Conservation (phyloP, 2,888 invertebrate species). For the Cetonia aurata region DNA sequence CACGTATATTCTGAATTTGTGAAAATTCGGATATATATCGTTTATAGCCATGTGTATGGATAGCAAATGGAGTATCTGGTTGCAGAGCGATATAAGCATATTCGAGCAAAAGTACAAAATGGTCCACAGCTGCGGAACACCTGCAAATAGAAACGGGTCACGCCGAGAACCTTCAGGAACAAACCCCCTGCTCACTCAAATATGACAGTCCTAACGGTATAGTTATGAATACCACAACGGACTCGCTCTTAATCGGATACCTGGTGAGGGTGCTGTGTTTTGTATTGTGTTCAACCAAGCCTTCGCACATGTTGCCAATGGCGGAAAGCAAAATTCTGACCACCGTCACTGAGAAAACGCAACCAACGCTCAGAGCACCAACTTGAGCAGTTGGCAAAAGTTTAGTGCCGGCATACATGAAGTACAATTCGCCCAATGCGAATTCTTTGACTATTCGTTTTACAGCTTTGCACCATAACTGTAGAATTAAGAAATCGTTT, state of each 20-base stretch:
- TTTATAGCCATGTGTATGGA: conserved; percentile 44
- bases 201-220: conserved; percentile 37
- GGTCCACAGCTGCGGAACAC: conserved; percentile 46
- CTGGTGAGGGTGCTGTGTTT: neutral
- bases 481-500: neutral
- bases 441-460: conserved; percentile 3
- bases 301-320: conserved; percentile 16
- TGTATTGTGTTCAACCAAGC: conserved; percentile 7
- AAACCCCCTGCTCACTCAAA: conserved; percentile 15
- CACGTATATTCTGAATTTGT: conserved; percentile 44
- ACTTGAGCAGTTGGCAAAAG: conserved; percentile 17
- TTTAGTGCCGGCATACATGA: conserved; percentile 40
- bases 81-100: conserved; percentile 39
- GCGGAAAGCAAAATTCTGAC: conserved; percentile 29
- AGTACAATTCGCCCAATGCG: conserved; percentile 31
- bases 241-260: conserved; percentile 5
- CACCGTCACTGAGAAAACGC: conserved; percentile 1
- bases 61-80: conserved; percentile 43
- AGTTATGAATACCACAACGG: conserved; percentile 24
- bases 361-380: conserved; percentile 22
- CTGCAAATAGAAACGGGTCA: conserved; percentile 23
- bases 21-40: conserved; percentile 43
- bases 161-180: neutral
- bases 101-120: conserved; percentile 43
- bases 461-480: conserved; percentile 10